Percentiles rank a stretch among this genome's conserved stretches.
phyloP scores from a whole-genome alignment of 2,888 invertebrate genomes.

The Apamea sordens region DNA sequence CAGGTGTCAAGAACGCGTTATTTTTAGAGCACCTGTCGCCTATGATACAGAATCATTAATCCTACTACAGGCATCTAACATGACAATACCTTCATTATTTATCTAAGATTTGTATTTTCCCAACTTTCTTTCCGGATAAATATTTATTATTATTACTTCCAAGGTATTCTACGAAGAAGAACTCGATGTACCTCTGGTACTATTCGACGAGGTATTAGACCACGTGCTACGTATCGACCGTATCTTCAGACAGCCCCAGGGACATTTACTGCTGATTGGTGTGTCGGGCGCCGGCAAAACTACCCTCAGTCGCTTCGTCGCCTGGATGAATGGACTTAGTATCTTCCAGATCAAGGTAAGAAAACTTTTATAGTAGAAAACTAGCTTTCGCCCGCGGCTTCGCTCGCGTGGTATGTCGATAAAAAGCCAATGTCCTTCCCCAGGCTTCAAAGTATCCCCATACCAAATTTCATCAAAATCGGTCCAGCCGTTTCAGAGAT shows the following conservation, averaged over 20 bases:
- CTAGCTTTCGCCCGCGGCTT: too few species aligned
- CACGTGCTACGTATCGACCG: slow-evolving; percentile 99
- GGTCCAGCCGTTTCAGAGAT: too few species aligned
- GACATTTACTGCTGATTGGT: slow-evolving; percentile 98
- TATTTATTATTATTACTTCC: neutral
- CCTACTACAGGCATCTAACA: neutral
- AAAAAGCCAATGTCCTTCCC: too few species aligned
- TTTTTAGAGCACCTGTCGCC: neutral
- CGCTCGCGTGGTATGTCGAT: too few species aligned
- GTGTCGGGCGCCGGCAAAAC: slow-evolving; percentile 99
- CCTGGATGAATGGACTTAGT: slow-evolving; percentile 99
- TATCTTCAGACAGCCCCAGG: slow-evolving; percentile 99
- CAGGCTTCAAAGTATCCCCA: too few species aligned
- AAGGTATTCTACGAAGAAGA: slow-evolving; percentile 99
- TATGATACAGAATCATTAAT: neutral
- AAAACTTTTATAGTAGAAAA: neutral
- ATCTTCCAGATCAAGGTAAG: slow-evolving; percentile 99
- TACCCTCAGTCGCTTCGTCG: slow-evolving; percentile 99
- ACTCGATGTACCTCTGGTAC: slow-evolving; percentile 98
- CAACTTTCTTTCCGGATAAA: neutral
- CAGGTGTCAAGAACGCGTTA: too few species aligned
- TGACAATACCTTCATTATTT: too few species aligned
- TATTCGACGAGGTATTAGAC: slow-evolving; percentile 99
- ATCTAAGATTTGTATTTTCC: neutral
- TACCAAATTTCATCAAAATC: too few species aligned